These are phyloP conservation scores for Pterocles burchelli DNA, from an alignment of 2,113 vertebrate species.

Conservation along the genomic window DNA sequence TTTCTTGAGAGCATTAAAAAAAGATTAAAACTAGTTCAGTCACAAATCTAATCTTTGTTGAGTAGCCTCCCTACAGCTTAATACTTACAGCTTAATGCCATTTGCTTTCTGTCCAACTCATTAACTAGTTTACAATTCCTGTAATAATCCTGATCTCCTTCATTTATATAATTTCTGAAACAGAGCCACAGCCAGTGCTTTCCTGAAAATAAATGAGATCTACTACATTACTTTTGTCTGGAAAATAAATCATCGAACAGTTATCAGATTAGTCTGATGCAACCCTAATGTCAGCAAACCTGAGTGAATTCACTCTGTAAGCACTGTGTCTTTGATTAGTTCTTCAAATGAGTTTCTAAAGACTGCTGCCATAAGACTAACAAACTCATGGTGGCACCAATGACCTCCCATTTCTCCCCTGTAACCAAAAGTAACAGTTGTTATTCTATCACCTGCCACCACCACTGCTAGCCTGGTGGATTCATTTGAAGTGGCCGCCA, in stretches of 20 bases:
- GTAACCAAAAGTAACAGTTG: neutral
- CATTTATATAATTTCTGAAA: constrained; percentile 14
- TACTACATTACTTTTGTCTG: neutral
- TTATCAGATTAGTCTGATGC: neutral
- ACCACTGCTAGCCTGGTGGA: neutral
- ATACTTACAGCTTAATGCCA: constrained; percentile 17
- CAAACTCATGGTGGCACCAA: neutral
- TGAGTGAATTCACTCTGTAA: neutral
- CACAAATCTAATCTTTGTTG: constrained; percentile 39
- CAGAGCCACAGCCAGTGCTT: neutral
- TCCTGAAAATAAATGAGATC: neutral
- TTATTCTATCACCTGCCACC: neutral
- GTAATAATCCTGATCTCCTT: constrained; percentile 19
- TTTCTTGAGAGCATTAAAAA: constrained; percentile 12
- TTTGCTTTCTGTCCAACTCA: constrained; percentile 39
- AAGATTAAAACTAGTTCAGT: constrained; percentile 16
- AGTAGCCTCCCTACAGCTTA: constrained; percentile 31
- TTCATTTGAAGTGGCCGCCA: neutral
- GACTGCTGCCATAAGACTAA: neutral
- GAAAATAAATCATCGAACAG: neutral
- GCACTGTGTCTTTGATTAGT: neutral
- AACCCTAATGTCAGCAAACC: neutral
- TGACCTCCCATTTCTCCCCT: neutral
- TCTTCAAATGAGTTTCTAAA: neutral
- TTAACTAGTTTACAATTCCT: constrained; percentile 34